Conservation (phyloP, 2,797 vertebrate species). For the Phalanger gymnotis region DNA sequence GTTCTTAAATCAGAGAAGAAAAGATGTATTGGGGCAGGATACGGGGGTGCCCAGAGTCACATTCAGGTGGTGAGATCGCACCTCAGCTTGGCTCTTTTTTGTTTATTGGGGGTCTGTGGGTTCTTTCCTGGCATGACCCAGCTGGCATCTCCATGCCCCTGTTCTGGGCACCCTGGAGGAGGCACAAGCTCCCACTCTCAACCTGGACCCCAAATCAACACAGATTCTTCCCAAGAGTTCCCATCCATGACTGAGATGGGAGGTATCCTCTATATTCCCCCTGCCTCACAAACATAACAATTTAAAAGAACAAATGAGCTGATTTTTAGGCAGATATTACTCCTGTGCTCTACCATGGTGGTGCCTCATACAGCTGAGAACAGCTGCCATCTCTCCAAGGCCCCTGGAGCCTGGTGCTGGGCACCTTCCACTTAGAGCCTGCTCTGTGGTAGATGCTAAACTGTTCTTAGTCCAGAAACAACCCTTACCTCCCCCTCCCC, state of each 20-base stretch:
- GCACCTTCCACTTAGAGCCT: not conserved
- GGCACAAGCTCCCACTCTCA: not conserved
- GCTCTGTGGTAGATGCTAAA: conserved; percentile 7
- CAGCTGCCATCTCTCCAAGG: conserved; percentile 31
- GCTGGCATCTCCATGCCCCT: not conserved
- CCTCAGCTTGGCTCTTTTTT: not conserved
- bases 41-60: too few species aligned
- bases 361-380: conserved; percentile 45
- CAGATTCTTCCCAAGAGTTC: not conserved
- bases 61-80: not conserved
- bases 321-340: not conserved
- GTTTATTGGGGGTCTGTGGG: not conserved
- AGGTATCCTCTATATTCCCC: not conserved
- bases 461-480: conserved; percentile 66
- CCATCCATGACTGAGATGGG: not conserved
- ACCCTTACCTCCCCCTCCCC: not conserved
- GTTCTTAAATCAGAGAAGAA: not conserved
- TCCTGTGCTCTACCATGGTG: not conserved
- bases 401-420: conserved; percentile 46
- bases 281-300: not conserved
- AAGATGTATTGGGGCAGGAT: not conserved
- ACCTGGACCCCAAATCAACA: not conserved
- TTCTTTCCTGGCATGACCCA: not conserved
- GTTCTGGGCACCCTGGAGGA: not conserved
- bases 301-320: not conserved